These are phyloP conservation scores for Ladona fulva DNA, from an alignment of 1,140 invertebrate species.

Conservation along the genomic window DNA sequence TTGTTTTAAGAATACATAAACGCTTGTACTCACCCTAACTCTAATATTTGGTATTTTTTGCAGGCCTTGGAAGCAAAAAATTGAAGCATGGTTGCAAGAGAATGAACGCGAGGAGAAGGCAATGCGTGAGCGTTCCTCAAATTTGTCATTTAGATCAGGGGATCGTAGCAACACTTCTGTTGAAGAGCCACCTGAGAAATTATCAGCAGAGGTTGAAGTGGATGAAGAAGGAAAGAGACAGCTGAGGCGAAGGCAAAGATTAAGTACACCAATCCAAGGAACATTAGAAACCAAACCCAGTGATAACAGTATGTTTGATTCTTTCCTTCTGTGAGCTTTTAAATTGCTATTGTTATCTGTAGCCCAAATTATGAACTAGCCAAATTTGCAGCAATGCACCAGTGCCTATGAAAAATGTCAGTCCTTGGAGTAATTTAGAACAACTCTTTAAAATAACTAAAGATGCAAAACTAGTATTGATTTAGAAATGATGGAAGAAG, in stretches of 20 bases:
- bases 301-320: background rate
- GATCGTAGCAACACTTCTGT: background rate
- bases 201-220: background rate
- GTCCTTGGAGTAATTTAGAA: too few relatives aligned
- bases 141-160: background rate
- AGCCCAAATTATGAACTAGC: too few relatives aligned
- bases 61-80: conserved; percentile 76
- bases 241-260: background rate
- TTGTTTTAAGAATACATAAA: too few relatives aligned
- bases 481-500: too few relatives aligned
- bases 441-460: too few relatives aligned
- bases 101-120: conserved; percentile 74
- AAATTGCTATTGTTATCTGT: too few relatives aligned
- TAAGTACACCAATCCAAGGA: background rate
- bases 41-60: conserved; percentile 26
- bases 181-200: background rate
- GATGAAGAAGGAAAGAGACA: background rate
- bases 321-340: too few relatives aligned
- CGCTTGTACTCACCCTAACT: too few relatives aligned
- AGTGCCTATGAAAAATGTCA: too few relatives aligned
- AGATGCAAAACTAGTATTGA: too few relatives aligned
- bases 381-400: too few relatives aligned
- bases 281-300: background rate
- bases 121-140: background rate
- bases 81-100: conserved; percentile 81